Conservation (phyloP, 2,797 vertebrate species). For the Falco naumanni region DNA sequence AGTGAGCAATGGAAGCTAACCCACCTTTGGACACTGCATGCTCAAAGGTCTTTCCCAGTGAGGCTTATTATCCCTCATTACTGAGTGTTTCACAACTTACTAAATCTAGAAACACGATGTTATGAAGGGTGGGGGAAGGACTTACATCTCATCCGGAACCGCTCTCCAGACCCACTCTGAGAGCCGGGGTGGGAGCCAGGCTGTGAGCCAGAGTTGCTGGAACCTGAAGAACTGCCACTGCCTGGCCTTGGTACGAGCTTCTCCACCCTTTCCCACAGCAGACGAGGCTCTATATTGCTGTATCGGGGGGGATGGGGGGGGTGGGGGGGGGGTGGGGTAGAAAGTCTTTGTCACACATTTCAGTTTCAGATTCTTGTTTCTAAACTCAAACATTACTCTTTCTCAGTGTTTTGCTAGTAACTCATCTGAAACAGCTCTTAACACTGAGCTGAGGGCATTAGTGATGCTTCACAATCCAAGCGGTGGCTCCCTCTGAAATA, state of each 20-base stretch:
- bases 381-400: not conserved
- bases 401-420: not conserved
- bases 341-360: not conserved
- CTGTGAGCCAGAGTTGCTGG: constrained; percentile 94
- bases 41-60: not conserved
- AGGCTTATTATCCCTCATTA: not conserved
- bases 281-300: constrained; percentile 88
- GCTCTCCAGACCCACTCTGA: constrained; percentile 91
- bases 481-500: not conserved
- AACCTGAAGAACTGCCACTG: constrained; percentile 93
- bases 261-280: constrained; percentile 95
- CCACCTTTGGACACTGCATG: not conserved
- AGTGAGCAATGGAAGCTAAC: not conserved
- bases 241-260: constrained; percentile 88
- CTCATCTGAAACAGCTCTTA: not conserved
- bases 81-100: not conserved
- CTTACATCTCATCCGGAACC: constrained; percentile 93
- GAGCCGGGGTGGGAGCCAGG: constrained; percentile 86
- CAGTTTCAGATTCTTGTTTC: not conserved
- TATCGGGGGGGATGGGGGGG: constrained; percentile 21
- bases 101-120: not conserved
- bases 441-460: not conserved
- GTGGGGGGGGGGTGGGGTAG: not conserved
- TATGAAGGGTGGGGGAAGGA: not conserved
- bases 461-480: not conserved